Base-by-base conservation (phyloP, 1,140 invertebrate genomes). In the Apis cerana region DNA sequence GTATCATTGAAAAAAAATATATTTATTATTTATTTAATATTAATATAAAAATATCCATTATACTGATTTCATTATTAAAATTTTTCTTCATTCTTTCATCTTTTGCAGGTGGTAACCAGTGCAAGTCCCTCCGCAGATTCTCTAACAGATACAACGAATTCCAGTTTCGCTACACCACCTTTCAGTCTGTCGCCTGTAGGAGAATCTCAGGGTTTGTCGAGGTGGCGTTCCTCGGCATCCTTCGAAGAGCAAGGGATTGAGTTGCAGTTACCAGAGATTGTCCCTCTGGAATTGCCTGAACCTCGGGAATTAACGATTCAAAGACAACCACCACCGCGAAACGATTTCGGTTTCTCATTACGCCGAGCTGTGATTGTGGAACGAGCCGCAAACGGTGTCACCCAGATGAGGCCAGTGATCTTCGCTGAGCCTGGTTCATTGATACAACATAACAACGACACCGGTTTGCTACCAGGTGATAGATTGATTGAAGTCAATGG, bases 311-410 rank as follows among this genome's bases (percentile, higher is more conserved):
- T 99, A 54, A 96, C 96, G 0, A 97, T 99, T 50, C 96, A 97
- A 79, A 94, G 98, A 8, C 97, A 98, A 90, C 97, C 97, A 77
- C 96, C 97, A 27, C 97, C 97, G 3, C 95, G 97, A 76, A 98
- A 97, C 85, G 98, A 99, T 93, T 99, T 99, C 93, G 98, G 98
- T 1, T 99, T 99, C 91, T 98, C 97, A 64, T 94, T 99, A 70
- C 95, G 98, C n/a, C 96, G 98, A 86, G 97, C 97, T 7, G 96
- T 97, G 91, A 95, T 97, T 62, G 95, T 98, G 75, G 96, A 97
- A 90, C 94, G 96, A 23, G 88, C 91, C 58, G 89, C 93, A 10
- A 91, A 90, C 68, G 95, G 95, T 80, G 93, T 95, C 67, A 95
- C 94, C n/a, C 92, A 93, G 94, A 95, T 97, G 92, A 96, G 96